Percentiles rank a stretch among this genome's conserved stretches.
These are phyloP conservation scores for Bilobella aurantiaca DNA, from an alignment of 1,140 invertebrate genomes.

Conservation along the genomic window DNA sequence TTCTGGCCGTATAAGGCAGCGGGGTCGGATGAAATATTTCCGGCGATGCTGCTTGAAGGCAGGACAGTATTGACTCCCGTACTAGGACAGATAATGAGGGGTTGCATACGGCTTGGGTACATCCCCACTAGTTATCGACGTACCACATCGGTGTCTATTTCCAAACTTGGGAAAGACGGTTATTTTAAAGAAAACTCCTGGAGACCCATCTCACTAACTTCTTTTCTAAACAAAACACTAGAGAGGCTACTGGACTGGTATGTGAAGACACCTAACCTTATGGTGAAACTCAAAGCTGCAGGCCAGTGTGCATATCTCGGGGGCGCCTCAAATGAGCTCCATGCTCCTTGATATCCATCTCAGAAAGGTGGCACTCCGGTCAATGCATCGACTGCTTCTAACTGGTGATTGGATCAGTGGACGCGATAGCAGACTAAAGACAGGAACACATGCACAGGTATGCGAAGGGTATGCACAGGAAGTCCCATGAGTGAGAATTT, in stretches of 20 bases:
- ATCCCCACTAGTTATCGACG: slow-evolving; percentile 7
- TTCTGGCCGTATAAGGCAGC: too few relatives aligned
- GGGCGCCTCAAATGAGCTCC: slow-evolving; percentile 5
- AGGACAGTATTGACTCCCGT: too few relatives aligned
- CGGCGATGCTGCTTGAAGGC: too few relatives aligned
- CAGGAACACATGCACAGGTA: too few relatives aligned
- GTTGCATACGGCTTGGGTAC: slow-evolving; percentile 14
- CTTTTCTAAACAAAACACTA: slow-evolving; percentile 21
- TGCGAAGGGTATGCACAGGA: too few relatives aligned
- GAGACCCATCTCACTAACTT: slow-evolving; percentile 26
- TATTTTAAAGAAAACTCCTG: slow-evolving; percentile 11
- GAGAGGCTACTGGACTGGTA: slow-evolving; percentile 23
- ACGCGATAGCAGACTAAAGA: too few relatives aligned
- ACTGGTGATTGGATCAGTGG: too few relatives aligned
- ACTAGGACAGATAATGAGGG: not conserved
- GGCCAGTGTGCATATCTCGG: slow-evolving; percentile 22
- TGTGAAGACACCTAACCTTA: slow-evolving; percentile 1
- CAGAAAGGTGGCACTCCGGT: too few relatives aligned
- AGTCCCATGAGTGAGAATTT: too few relatives aligned
- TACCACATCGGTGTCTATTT: slow-evolving; percentile 16
- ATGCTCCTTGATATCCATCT: too few relatives aligned
- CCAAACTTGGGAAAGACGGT: slow-evolving; percentile 21
- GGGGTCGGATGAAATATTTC: too few relatives aligned
- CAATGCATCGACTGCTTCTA: too few relatives aligned
- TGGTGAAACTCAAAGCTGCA: not conserved